A percentile compares a stretch with the other conserved stretches of the same genome.
These are phyloP conservation scores for Triplophysa dalaica DNA, from an alignment of 2,113 vertebrate species.

Conservation along the genomic window DNA sequence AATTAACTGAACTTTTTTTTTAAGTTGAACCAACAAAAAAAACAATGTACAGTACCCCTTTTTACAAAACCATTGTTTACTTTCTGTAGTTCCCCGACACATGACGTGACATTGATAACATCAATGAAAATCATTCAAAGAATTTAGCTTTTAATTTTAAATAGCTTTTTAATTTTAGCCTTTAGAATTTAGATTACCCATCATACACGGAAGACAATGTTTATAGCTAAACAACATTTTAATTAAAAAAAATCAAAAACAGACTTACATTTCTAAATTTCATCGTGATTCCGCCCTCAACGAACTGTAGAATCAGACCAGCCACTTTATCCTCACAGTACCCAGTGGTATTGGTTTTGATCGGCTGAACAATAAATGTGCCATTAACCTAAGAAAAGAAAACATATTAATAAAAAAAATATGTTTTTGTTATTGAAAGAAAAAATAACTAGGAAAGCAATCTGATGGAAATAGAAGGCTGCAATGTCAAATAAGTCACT, in stretches of 20 bases:
- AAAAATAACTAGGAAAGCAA: neutral
- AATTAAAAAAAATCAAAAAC: neutral
- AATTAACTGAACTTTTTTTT: no score
- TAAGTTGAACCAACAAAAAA: no score
- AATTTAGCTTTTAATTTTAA: no score
- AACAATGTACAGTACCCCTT: no score
- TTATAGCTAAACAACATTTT: neutral
- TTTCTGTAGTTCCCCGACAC: no score
- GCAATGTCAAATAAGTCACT: neutral
- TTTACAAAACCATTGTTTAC: no score
- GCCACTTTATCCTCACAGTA: neutral
- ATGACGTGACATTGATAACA: no score
- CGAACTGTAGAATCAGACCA: constrained; percentile 51
- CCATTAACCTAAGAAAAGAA: constrained; percentile 50
- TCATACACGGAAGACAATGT: neutral
- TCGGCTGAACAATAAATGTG: constrained; percentile 65
- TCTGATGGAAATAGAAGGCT: neutral
- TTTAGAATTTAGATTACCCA: neutral
- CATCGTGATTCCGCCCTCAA: constrained; percentile 59
- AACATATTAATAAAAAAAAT: neutral
- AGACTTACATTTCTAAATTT: constrained; percentile 66
- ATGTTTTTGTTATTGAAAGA: neutral
- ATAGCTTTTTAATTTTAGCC: no score
- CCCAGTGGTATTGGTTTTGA: rapidly evolving
- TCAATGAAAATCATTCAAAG: no score